Percentiles rank a stretch among this genome's conserved stretches.
Evolutionary conservation across 2,113 vertebrate species (phyloP).

Genomic region (Otis tarda): DNA sequence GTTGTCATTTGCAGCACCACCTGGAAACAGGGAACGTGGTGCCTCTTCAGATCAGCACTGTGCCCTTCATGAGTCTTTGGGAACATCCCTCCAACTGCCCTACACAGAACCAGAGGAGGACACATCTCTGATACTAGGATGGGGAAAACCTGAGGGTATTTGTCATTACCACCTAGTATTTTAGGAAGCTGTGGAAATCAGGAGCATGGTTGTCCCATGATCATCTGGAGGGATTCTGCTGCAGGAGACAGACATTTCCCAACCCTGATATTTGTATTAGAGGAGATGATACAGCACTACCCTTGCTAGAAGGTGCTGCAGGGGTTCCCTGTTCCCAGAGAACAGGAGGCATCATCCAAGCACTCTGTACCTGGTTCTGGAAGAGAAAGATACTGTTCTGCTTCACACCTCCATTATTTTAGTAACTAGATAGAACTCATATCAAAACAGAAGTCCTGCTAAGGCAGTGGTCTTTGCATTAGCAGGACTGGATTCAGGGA

Average conservation of each 20-base stretch:
- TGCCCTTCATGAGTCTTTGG: not conserved
- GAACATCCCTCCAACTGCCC: not conserved
- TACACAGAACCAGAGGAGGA: not conserved
- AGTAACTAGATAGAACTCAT: not conserved
- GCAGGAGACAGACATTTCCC: not conserved
- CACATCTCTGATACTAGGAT: not conserved
- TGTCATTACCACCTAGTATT: not conserved
- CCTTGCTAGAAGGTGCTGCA: not conserved
- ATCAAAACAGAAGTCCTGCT: not conserved
- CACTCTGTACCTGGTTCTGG: not conserved
- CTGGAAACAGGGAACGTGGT: fast-evolving
- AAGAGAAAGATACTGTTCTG: not conserved
- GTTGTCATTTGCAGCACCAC: not conserved
- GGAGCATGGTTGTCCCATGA: not conserved
- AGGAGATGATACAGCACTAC: not conserved
- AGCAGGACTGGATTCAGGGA: not conserved
- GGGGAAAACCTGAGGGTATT: not conserved
- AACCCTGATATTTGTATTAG: not conserved
- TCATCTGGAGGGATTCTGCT: not conserved
- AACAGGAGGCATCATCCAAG: not conserved
- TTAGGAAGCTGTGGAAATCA: not conserved
- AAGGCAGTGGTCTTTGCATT: not conserved
- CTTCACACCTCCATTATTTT: not conserved
- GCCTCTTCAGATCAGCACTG: not conserved
- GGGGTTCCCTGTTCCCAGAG: not conserved